Base-by-base conservation (phyloP, 2,113 vertebrate genomes). In the Tychaedon coryphoeus region DNA sequence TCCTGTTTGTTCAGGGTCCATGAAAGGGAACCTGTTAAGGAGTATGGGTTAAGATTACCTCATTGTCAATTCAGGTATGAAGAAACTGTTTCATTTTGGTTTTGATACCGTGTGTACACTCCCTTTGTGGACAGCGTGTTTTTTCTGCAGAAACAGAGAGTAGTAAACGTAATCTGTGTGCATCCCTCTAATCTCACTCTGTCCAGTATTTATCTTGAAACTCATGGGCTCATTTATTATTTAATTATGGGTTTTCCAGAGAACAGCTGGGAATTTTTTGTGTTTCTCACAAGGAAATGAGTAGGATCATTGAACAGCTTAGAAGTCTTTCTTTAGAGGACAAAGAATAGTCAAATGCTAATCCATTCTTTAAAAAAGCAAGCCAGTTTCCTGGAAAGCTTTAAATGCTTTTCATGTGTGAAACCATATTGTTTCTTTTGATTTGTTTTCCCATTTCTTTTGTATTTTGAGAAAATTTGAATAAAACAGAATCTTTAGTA, bases 261-360 rank as follows among this genome's bases (percentile, higher is more conserved):
- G 85, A 95, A 93, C 19, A 83, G 47, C 67, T 67, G 78, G 92
- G 92, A 86, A 25, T 79, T 95, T 69, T 78, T 79, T 90, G 28
- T 82, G 2, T 86, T 91, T 83, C 43, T 74, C 43, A 51, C 43
- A 40, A 85, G 94, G 90, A 90, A 95, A 64, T 91, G 80, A 94
- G 92, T 90, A 40, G 83, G 73, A 69, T 33, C 22, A 0, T 42
- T 85, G 34, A 34, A 23, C 45, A 43, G 66, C 31, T 94, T 69
- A 70, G 51, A 50, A 47, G 34, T 13, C 23, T 94, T 70, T 89
- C 36, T 85, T 61, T 29, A 72, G 29, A 69, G 67, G 23, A 4
- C 45, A 69, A 85, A 94, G 87, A 90, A 38, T 74, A 81, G n/a
- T 56, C n/a, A 54, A 84, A 66, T 38, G 22, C 16, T 86, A 93